Base-by-base conservation (phyloP, 2,797 vertebrate species). In the Enteromius afrohamiltoni region DNA sequence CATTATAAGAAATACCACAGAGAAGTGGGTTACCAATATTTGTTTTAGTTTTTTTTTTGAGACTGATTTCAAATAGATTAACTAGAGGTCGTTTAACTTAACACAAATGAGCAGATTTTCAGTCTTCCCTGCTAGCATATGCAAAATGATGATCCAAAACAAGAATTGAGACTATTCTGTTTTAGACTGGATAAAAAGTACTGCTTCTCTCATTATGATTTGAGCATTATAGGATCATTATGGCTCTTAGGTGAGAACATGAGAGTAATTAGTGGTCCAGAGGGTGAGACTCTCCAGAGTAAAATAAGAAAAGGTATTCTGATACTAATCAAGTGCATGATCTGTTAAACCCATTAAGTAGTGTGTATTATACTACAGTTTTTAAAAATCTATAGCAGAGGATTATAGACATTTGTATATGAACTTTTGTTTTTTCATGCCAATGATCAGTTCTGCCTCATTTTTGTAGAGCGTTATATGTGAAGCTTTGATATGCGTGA, bases 151-250 rank as follows among this genome's bases (percentile, higher is more conserved):
- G 26, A 60, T 77, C 81, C 45, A 84, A 82, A 82, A 80, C 29
- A 86, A 79, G 62, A 86, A 85, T 84, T 69, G 88, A 68, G 26
- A 42, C 71, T 64, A 71, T 86, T 89, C 77, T 87, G 85, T 87
- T 89, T 90, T 82, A 87, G 85, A 88, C 81, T 84, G 85, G 85
- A 90, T 89, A 87, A 92, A 89, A 86, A 68, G 64, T 76, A 80
- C 77, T 79, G 64, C 85, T 92, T 86, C 88, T 82, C 85, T 84
- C 83, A 85, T 91, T 93, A 91, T 93, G 92, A 93, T 93, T 88
- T 74, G 77, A 79, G 60, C 91, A 90, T 92, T 91, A 92, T 90
- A 89, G 86, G 87, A 91, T 90, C 87, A 89, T 92, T 90, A 91
- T 69, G 86, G 79, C 87, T 88, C 85, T 84, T 85, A 89, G 83